Evolutionary conservation across 1,140 invertebrate species (phyloP).

Genomic region (Mamestra configurata): DNA sequence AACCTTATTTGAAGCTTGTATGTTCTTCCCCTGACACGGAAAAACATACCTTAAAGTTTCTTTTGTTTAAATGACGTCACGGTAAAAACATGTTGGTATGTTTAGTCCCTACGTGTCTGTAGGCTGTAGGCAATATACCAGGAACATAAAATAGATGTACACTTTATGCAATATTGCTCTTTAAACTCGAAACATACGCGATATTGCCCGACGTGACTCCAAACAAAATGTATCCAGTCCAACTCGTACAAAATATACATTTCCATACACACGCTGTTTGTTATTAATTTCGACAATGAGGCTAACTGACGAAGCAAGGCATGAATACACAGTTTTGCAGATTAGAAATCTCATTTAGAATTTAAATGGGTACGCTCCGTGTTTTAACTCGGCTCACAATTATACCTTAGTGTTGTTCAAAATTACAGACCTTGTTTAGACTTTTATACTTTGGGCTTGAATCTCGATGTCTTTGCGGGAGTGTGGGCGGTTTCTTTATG

Average conservation of each 20-base stretch:
- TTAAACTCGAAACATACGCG: not conserved
- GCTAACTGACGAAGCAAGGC: conserved; percentile 5
- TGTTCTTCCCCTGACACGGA: not conserved
- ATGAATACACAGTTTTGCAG: conserved; percentile 3
- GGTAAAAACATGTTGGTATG: not conserved
- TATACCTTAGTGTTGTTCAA: not conserved
- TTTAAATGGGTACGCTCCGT: conserved; percentile 15
- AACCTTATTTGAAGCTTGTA: not conserved
- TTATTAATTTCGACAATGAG: conserved; percentile 23
- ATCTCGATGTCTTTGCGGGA: not conserved
- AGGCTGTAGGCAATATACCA: not conserved
- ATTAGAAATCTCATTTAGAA: conserved; percentile 28
- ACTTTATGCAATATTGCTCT: conserved; percentile 12
- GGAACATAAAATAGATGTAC: too few species aligned
- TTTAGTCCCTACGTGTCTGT: not conserved
- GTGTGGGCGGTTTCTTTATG: not conserved
- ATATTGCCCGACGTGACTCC: conserved; percentile 5
- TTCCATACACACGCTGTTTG: conserved; percentile 14
- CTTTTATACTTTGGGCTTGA: not conserved
- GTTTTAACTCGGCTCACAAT: not conserved
- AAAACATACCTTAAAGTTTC: not conserved
- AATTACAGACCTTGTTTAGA: conserved; percentile 2
- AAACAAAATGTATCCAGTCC: not conserved
- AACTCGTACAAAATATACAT: not conserved
- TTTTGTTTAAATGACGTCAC: not conserved